phyloP scores from a whole-genome alignment of 1,140 invertebrate species.

The Leguminivora glycinivorella region DNA sequence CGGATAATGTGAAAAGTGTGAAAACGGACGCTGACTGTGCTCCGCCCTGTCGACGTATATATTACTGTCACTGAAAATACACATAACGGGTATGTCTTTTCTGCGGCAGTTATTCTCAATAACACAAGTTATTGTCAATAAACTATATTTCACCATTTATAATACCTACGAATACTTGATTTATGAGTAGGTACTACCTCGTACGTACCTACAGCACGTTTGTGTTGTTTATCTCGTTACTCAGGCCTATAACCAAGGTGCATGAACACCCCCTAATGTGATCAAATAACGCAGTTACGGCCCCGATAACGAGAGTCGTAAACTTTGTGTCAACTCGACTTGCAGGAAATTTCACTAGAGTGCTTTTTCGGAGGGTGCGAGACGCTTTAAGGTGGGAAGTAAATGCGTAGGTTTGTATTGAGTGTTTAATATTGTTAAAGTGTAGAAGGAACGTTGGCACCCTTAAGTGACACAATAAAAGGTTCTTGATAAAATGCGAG shows the following conservation, averaged over 20 bases:
- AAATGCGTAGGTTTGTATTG: slow-evolving; percentile 6
- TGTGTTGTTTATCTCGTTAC: background rate
- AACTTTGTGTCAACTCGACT: slow-evolving; percentile 60
- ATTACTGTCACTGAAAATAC: too few species aligned
- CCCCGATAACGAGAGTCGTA: slow-evolving; percentile 71
- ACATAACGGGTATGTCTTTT: too few species aligned
- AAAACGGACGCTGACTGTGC: too few species aligned
- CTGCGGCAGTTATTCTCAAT: too few species aligned
- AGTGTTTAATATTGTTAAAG: slow-evolving; percentile 13
- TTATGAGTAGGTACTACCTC: too few species aligned
- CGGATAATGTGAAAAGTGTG: too few species aligned
- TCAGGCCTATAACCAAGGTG: background rate
- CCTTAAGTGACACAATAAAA: background rate
- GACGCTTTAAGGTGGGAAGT: background rate
- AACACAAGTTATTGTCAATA: too few species aligned
- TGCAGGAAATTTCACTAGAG: slow-evolving; percentile 67
- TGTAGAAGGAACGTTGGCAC: background rate
- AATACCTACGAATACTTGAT: too few species aligned
- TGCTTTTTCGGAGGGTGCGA: slow-evolving; percentile 52
- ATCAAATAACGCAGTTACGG: slow-evolving; percentile 75
- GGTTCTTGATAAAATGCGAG: too few species aligned
- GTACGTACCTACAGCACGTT: background rate
- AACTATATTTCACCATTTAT: too few species aligned
- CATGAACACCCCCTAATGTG: slow-evolving; percentile 57
- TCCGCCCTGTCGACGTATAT: too few species aligned